Evolutionary conservation across 2,888 invertebrate genomes (phyloP), one percentile per base, ranked within the genome.

Genomic region (Scelioninae gen. 2): DNA sequence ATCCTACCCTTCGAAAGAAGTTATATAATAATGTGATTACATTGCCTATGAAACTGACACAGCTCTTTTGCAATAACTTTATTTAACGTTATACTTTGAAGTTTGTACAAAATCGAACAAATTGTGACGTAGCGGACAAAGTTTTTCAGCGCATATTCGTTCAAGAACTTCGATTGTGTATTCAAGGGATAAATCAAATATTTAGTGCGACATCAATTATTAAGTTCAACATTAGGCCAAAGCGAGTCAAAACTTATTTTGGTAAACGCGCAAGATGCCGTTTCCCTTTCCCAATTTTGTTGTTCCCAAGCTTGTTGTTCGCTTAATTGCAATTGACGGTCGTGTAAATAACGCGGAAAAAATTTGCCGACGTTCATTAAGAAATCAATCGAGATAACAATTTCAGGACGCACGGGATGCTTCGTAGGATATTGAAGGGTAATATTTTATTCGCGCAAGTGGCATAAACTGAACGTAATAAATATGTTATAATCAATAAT

Each of bases 181-280:
- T n/a, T n/a, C 33, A 41, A 48, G 57, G 37, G 46, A 39, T 37
- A 15, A 25, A 57, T 65, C 33, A 53, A 65, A 65, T 65, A 65
- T 57, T 65, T 48, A 65, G 18, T 25, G 45, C 18, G 15, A 7
- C 33, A 48, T 65, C 48, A 57, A 65, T 57, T 65, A 65, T 65
- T 65, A 57, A 48, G 48, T 48, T 65, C 57, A 55, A 57, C 48
- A 48, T 53, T 45, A 35, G 33, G 63, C 18, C 13, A 37, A 45
- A 55, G 19, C 33, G 11, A 35, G 35, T 11, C 11, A 18, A 10
- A 37, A 33, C 15, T 45, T 53, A 43, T 63, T 63, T 53, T 35
- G 13, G n/a, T 63, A n/a, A n/a, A n/a, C n/a, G n/a, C n/a, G n/a
- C 35, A 11, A 43, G 41, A 48, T 28, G 25, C 43, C 43, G 16